These are phyloP conservation scores for Pitangus sulphuratus DNA, from an alignment of 2,797 vertebrate genomes.

Conservation along the genomic window DNA sequence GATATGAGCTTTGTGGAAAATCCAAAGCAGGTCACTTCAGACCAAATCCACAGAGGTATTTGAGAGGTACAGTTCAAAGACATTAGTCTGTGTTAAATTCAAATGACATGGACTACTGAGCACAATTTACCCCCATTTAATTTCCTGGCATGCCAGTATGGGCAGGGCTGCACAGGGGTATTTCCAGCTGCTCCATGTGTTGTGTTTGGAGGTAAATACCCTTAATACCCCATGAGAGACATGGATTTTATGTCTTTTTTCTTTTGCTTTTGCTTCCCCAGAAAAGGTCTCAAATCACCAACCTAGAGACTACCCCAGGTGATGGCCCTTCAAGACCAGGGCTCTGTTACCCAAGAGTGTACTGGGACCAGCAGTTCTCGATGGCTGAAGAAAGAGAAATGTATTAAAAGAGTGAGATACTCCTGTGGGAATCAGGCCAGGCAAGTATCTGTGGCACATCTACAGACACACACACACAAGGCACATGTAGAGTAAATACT, in stretches of 20 bases:
- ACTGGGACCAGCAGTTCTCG: background rate
- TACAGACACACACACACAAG: accelerated
- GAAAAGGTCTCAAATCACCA: background rate
- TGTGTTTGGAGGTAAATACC: background rate
- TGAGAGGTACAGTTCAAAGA: background rate
- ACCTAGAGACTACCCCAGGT: background rate
- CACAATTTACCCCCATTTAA: background rate
- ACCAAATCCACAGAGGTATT: background rate
- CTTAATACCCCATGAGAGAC: accelerated
- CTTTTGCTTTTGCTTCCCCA: accelerated
- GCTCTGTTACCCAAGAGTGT: background rate
- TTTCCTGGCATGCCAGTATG: background rate
- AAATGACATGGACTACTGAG: background rate
- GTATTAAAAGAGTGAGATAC: accelerated
- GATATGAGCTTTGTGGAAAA: background rate
- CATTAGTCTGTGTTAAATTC: background rate
- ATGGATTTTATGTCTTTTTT: background rate
- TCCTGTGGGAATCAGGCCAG: background rate
- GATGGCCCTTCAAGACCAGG: background rate
- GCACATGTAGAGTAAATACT: background rate
- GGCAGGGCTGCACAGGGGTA: background rate
- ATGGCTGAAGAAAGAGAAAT: background rate
- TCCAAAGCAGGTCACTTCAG: background rate
- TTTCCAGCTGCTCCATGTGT: background rate
- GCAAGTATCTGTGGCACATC: background rate